These are phyloP conservation scores for Drosophila tropicalis DNA, from an alignment of 1,140 invertebrate genomes.

Conservation along the genomic window DNA sequence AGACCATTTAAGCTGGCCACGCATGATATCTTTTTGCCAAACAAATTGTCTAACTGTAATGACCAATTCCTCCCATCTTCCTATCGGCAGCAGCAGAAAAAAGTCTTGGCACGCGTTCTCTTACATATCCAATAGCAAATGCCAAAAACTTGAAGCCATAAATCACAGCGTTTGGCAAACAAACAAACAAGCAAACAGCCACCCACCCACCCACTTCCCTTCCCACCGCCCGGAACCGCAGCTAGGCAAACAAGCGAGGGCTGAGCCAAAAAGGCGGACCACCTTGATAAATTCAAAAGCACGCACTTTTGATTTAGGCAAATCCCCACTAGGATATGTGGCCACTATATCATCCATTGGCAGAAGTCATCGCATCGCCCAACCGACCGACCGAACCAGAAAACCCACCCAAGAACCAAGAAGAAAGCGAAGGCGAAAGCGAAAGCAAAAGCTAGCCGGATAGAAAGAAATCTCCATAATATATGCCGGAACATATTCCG, in stretches of 20 bases:
- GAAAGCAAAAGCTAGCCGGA: conserved; percentile 17
- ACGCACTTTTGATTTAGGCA: conserved; percentile 81
- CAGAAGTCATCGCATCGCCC: conserved; percentile 46
- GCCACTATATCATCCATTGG: conserved; percentile 60
- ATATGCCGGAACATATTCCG: conserved; percentile 82
- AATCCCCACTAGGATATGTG: conserved; percentile 75
- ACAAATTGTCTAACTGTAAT: conserved; percentile 63
- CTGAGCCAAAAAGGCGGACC: conserved; percentile 22
- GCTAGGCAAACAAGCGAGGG: conserved; percentile 49
- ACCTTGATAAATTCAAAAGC: conserved; percentile 82
- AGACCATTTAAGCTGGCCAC: conserved; percentile 39
- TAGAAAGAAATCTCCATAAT: conserved; percentile 79
- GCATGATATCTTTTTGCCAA: conserved; percentile 46
- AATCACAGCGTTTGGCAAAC: conserved; percentile 65
- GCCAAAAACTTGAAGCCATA: conserved; percentile 70
- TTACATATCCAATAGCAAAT: conserved; percentile 38
- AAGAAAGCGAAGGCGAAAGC: too few relatives aligned
- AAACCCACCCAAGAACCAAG: not conserved
- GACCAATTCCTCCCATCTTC: conserved; percentile 38
- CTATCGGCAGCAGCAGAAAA: conserved; percentile 39
- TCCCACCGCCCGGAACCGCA: conserved; percentile 51
- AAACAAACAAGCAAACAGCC: conserved; percentile 44
- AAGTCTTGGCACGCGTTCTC: conserved; percentile 67
- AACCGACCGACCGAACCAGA: not conserved
- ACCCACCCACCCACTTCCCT: conserved; percentile 13